Base-by-base conservation (phyloP, 2,113 vertebrate genomes). In the Benthochromis sp. region DNA sequence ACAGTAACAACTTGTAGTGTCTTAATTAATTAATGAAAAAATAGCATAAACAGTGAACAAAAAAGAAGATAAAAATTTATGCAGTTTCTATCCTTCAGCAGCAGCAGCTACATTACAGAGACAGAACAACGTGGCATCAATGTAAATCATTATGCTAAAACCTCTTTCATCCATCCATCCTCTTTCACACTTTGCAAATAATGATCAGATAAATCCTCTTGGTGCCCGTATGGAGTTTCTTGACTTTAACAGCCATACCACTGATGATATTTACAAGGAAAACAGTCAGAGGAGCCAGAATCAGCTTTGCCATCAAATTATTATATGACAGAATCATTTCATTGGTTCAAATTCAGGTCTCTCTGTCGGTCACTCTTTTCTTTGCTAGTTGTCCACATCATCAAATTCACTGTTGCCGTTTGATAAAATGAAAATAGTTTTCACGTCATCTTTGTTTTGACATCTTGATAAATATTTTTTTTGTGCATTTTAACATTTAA, bases 261-360 rank as follows among this genome's bases (percentile, higher is more conserved):
- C 34, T 13, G 55, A 80, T 14, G 21, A 90, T 21, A 2, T 17
- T 21, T 1, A 87, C 12, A 16, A 71, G 82, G 8, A 0, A 2
- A 78, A 24, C n/a, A 19, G 16, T 50, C 14, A 78, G 36, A 27
- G 3, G 21, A 19, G 71, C 16, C 21, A 17, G 4, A 8, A 47
- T 29, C 16, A 52, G 3, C 9, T 50, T 31, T 8, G 3, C 3
- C 43, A 31, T 4, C 27, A 50, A 45, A 71, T 71, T 71, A 21
- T 40, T 69, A 19, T 40, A 13, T 1, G 36, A 21, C 11, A 40
- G 19, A 0, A 21, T 43, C n/a, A 27, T 27, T 2, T 0, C n/a
- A 71, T 2, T 71, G 8, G 66, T 73, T 73, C 2, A 0, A 24
- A 73, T 73, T 73, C 5, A 2, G 38, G 21, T 73, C 38, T 45